phyloP scores from a whole-genome alignment of 2,113 vertebrate species.

The Columba janthina region DNA sequence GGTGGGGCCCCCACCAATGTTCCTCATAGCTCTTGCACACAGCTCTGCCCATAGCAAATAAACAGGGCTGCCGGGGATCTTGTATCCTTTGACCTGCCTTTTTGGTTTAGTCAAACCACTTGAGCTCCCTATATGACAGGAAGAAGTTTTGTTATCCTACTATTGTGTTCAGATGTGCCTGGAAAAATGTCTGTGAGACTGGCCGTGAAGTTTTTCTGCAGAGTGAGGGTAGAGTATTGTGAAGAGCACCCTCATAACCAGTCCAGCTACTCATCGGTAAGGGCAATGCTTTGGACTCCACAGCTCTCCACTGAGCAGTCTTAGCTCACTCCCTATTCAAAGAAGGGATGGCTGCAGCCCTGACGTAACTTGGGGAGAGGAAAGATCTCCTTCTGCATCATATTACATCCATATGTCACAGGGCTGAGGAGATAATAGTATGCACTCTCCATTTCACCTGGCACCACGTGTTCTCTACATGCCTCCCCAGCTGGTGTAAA shows the following conservation, averaged over 20 bases:
- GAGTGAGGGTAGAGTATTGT: not conserved
- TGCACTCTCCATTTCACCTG: rapidly evolving
- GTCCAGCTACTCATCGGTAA: not conserved
- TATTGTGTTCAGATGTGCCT: not conserved
- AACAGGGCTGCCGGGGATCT: not conserved
- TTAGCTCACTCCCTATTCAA: not conserved
- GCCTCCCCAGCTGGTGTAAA: not conserved
- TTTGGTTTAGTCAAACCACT: not conserved
- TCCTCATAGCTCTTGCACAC: not conserved
- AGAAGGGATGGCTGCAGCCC: not conserved
- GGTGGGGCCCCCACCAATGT: rapidly evolving
- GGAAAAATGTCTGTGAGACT: not conserved
- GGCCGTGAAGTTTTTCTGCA: not conserved
- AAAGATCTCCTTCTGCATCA: not conserved
- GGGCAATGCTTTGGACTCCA: not conserved
- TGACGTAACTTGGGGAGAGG: not conserved
- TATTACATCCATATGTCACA: rapidly evolving
- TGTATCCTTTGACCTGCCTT: not conserved
- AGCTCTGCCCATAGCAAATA: not conserved
- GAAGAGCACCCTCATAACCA: not conserved
- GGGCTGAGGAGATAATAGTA: not conserved
- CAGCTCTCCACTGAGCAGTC: not conserved
- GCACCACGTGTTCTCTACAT: not conserved
- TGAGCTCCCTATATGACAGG: not conserved
- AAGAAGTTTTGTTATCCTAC: not conserved